Conservation (phyloP, 92 coral and sea anemone species). For the Heliopora coerulea region DNA sequence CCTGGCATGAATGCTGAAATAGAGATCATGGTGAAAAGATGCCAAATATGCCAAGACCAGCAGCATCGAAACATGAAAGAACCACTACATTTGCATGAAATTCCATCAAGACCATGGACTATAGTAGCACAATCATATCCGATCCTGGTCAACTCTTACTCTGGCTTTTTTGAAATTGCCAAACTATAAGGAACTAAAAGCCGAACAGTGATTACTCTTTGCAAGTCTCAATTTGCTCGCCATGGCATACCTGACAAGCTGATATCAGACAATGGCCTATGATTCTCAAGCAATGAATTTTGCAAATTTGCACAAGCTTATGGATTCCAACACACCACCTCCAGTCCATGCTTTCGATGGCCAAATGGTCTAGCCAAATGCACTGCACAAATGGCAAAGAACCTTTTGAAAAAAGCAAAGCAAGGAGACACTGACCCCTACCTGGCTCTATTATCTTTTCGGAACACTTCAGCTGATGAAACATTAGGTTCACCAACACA, state of each 20-base stretch:
- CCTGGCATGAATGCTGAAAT: slow-evolving; percentile 8
- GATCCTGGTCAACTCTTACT: slow-evolving; percentile 4
- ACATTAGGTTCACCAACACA: background rate
- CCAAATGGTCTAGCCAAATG: slow-evolving; percentile 18
- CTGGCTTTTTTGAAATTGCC: slow-evolving; percentile 22
- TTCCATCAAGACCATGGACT: slow-evolving; percentile 58
- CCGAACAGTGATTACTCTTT: slow-evolving; percentile 19
- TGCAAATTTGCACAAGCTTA: background rate
- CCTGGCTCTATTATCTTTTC: background rate
- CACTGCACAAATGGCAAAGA: slow-evolving; percentile 11
- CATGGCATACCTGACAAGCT: slow-evolving; percentile 9
- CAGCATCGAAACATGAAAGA: slow-evolving; percentile 54
- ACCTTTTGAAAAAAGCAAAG: background rate
- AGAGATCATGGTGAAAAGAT: slow-evolving; percentile 21
- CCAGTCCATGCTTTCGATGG: slow-evolving; percentile 2
- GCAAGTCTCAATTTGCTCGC: slow-evolving; percentile 25
- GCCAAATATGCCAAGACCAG: slow-evolving; percentile 57
- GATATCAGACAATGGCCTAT: slow-evolving; percentile 10
- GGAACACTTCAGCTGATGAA: background rate
- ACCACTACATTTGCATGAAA: slow-evolving; percentile 56
- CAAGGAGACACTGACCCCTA: background rate
- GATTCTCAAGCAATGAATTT: background rate
- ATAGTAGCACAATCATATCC: background rate
- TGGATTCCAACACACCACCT: slow-evolving; percentile 16
- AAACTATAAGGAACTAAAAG: slow-evolving; percentile 1